Base-by-base conservation (phyloP, 2,797 vertebrate species). In the Gymnoscopelus microlampas region DNA sequence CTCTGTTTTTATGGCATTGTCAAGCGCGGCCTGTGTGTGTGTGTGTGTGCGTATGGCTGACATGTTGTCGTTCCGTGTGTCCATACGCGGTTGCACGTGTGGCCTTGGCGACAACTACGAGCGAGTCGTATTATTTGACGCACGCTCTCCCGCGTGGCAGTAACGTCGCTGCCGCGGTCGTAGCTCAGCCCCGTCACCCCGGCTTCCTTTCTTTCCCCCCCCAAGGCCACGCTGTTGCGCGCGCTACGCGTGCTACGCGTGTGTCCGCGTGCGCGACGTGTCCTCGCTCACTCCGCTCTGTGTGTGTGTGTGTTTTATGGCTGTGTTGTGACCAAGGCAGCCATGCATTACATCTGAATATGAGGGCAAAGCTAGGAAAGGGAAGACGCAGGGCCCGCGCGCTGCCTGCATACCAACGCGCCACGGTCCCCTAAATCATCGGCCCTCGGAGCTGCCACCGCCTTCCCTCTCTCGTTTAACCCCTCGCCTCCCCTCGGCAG, bases 31-130 rank as follows among this genome's bases (percentile, higher is more conserved):
- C 47, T 35, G 62, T 80, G 63, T 79, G 62, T 49, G 7, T 44
- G 39, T 9, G 39, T 44, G 8, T 39, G 39, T 44, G 60, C 80
- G 63, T 77, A 60, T 49, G n/a, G 56, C 68, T 75, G 77, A 81
- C 80, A 77, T 82, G 77, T 80, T 83, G 85, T 87, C 75, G 70
- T 65, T 66, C 71, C n/a, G 5, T 53, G 71, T 64, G 26, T 71
- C 63, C 51, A 19, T 19, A 29, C 26, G 26, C 26, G 26, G 26
- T 19, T 19, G 73, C 24, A 3, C 53, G 64, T 56, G 50, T 80
- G 83, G 72, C 84, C 85, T 85, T 88, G 84, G 84, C 75, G 68
- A 44, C 39, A 63, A 35, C 63, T 56, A 14, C 51, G 70, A 68
- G 77, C 63, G 32, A 70, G 63, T 77, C 63, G 0, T 51, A 44